Percentiles rank a stretch among this genome's conserved stretches.
These are phyloP conservation scores for Todiramphus saurophagus DNA, from an alignment of 2,113 vertebrate genomes.

Conservation along the genomic window DNA sequence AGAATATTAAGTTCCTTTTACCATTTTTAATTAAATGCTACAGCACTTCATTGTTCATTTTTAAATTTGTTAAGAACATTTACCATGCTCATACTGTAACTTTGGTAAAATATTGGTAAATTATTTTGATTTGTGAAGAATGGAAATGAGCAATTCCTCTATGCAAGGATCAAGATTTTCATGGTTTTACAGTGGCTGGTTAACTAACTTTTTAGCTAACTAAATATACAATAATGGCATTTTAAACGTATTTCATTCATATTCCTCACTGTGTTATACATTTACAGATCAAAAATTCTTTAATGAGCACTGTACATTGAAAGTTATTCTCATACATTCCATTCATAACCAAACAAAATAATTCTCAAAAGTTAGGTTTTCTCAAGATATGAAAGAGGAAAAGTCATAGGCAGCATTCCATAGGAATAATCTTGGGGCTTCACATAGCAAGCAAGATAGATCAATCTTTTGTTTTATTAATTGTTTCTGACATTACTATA, in stretches of 20 bases:
- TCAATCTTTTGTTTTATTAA: background rate
- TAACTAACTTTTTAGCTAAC: background rate
- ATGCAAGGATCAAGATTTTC: background rate
- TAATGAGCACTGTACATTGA: background rate
- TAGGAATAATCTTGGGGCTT: background rate
- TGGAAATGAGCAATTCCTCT: background rate
- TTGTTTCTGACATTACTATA: background rate
- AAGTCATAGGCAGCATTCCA: background rate
- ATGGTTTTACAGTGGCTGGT: background rate
- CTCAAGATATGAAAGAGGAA: background rate
- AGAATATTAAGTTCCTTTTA: conserved; percentile 23
- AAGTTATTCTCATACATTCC: background rate
- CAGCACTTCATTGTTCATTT: background rate
- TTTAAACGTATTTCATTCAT: background rate
- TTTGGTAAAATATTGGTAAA: background rate
- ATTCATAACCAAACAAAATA: accelerated
- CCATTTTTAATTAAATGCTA: background rate
- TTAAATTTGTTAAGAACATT: background rate
- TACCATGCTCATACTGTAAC: accelerated
- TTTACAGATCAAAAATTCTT: background rate
- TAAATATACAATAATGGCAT: background rate
- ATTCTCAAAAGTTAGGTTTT: background rate
- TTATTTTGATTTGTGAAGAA: background rate
- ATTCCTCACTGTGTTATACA: background rate
- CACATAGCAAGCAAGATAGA: background rate